These are phyloP conservation scores for Macrosiphum euphorbiae DNA, from an alignment of 2,888 invertebrate species.

Conservation along the genomic window DNA sequence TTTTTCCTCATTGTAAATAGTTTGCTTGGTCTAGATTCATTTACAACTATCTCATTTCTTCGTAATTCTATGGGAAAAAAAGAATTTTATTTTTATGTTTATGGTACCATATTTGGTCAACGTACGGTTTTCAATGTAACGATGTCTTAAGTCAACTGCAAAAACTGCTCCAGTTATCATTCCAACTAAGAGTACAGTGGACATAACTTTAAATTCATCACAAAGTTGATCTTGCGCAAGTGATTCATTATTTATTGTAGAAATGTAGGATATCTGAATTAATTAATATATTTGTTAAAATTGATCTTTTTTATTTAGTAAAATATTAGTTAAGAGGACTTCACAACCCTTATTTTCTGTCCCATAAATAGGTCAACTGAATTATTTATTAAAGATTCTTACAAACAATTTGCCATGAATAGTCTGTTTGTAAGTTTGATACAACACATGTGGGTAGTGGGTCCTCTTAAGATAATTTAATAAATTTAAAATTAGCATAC, in stretches of 20 bases:
- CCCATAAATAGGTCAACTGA: background rate
- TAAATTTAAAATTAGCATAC: slow-evolving; percentile 30
- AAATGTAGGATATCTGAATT: slow-evolving; percentile 50
- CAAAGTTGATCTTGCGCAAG: slow-evolving; percentile 41
- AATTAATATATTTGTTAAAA: background rate
- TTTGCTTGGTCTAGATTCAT: slow-evolving; percentile 51
- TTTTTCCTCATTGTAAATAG: slow-evolving; percentile 46
- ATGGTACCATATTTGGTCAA: background rate
- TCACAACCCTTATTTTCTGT: background rate
- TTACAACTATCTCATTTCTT: slow-evolving; percentile 43
- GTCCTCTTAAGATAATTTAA: background rate
- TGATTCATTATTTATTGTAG: slow-evolving; percentile 28
- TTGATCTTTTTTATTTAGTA: background rate
- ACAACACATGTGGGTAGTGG: background rate
- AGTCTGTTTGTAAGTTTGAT: background rate
- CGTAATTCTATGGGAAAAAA: slow-evolving; percentile 39
- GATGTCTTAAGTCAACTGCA: slow-evolving; percentile 56
- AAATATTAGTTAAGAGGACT: background rate
- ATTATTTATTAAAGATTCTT: background rate
- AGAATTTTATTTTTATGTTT: background rate
- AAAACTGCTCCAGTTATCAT: slow-evolving; percentile 38
- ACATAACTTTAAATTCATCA: slow-evolving; percentile 60
- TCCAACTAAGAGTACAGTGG: slow-evolving; percentile 53
- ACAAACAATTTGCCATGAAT: background rate
- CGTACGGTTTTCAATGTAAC: slow-evolving; percentile 47